phyloP scores from a whole-genome alignment of 2,113 vertebrate genomes.

The Chamaetylas fuelleborni region DNA sequence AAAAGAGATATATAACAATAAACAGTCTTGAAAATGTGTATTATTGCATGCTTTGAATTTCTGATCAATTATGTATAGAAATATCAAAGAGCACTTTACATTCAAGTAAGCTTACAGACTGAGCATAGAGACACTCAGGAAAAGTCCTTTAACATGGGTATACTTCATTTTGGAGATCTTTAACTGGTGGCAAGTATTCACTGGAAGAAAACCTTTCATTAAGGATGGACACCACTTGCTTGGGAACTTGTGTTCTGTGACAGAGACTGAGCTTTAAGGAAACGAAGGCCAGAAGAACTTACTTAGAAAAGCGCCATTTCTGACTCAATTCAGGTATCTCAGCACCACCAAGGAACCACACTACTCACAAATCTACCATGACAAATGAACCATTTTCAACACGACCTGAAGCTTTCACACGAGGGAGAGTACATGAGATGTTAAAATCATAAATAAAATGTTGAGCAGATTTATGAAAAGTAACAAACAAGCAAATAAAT shows the following conservation, averaged over 20 bases:
- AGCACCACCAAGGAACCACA: background rate
- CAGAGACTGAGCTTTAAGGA: background rate
- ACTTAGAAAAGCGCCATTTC: background rate
- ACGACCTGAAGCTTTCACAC: background rate
- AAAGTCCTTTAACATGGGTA: background rate
- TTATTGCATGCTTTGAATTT: background rate
- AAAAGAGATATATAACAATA: background rate
- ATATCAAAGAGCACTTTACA: background rate
- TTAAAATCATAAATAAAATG: background rate
- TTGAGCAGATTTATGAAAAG: background rate
- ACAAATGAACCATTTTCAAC: background rate
- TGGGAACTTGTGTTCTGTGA: background rate
- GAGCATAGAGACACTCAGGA: background rate
- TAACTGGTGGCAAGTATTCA: background rate
- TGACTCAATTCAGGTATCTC: background rate
- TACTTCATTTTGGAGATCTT: background rate
- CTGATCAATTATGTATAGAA: background rate
- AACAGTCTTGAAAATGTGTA: background rate
- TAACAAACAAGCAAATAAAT: background rate
- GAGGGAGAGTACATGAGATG: background rate
- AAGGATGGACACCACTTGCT: background rate
- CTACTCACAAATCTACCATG: background rate
- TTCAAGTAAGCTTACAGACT: background rate
- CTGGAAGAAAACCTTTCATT: background rate
- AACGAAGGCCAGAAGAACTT: background rate